A percentile compares a stretch with the other conserved stretches of the same genome.
Evolutionary conservation across 2,888 invertebrate species (phyloP).

Genomic region (Apamea epomidion): DNA sequence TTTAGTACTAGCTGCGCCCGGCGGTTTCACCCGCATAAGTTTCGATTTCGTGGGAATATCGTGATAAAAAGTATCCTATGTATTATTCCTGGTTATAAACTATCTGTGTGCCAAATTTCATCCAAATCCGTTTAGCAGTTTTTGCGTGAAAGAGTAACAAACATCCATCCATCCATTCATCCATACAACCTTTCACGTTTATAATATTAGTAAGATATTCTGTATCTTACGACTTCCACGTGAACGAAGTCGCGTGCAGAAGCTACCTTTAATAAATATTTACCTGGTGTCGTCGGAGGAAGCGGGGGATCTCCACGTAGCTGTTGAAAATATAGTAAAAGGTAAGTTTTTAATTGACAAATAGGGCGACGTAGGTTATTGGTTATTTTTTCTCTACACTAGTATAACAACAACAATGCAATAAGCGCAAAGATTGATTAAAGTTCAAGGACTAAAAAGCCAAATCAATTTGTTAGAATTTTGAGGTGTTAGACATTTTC

Average conservation of each 20-base stretch:
- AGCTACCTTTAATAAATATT: neutral
- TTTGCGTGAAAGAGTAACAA: too few species aligned
- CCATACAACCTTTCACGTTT: too few species aligned
- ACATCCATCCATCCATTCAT: too few species aligned
- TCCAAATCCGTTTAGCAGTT: too few species aligned
- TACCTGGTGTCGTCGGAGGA: conserved; percentile 3
- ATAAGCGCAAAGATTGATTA: conserved; percentile 63
- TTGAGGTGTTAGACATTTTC: conserved; percentile 38
- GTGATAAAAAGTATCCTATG: too few species aligned
- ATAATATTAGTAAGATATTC: neutral
- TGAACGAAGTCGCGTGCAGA: neutral
- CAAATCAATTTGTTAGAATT: conserved; percentile 47
- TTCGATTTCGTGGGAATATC: too few species aligned
- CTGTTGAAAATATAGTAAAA: conserved; percentile 33
- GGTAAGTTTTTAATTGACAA: conserved; percentile 17
- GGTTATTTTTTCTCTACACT: conserved; percentile 39
- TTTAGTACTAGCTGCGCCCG: neutral
- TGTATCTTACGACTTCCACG: neutral
- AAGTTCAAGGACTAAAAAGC: conserved; percentile 34
- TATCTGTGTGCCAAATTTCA: too few species aligned
- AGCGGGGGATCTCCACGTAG: neutral
- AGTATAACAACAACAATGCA: conserved; percentile 55
- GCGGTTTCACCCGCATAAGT: too few species aligned
- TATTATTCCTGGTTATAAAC: too few species aligned
- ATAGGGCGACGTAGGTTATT: conserved; percentile 27